Conservation (phyloP, 2,888 invertebrate genomes). For the Rambutsinella grinnellia region DNA sequence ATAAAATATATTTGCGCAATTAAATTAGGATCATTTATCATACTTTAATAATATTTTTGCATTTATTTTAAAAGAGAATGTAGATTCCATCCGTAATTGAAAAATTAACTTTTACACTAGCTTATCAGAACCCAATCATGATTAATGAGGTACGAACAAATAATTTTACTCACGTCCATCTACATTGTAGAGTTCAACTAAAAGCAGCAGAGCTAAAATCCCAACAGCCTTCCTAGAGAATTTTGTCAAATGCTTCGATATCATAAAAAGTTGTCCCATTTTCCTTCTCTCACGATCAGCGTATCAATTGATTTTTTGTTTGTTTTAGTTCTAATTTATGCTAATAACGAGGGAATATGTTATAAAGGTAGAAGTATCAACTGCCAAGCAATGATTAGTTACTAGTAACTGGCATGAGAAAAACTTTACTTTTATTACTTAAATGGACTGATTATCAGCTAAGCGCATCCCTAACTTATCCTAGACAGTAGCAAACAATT, state of each 20-base stretch:
- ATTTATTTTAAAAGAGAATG: background rate
- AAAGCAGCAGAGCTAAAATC: background rate
- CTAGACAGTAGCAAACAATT: no score
- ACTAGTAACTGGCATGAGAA: background rate
- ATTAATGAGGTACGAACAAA: no score
- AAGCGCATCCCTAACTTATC: no score
- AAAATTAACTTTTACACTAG: background rate
- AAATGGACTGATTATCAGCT: background rate
- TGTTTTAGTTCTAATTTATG: background rate
- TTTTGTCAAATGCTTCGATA: constrained; percentile 10
- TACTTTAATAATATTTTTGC: background rate
- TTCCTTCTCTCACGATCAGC: constrained; percentile 3
- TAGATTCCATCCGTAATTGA: background rate
- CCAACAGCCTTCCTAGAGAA: constrained; percentile 11
- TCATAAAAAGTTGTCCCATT: constrained; percentile 23
- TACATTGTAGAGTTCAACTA: background rate
- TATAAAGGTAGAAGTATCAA: background rate
- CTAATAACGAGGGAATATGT: background rate
- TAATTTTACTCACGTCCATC: constrained; percentile 26
- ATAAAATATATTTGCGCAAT: background rate
- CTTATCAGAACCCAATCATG: no score
- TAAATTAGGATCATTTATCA: background rate
- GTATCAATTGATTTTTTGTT: background rate
- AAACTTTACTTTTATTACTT: background rate
- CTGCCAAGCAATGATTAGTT: background rate